phyloP scores from a whole-genome alignment of 2,888 invertebrate genomes.

The Diadegma fenestrale region DNA sequence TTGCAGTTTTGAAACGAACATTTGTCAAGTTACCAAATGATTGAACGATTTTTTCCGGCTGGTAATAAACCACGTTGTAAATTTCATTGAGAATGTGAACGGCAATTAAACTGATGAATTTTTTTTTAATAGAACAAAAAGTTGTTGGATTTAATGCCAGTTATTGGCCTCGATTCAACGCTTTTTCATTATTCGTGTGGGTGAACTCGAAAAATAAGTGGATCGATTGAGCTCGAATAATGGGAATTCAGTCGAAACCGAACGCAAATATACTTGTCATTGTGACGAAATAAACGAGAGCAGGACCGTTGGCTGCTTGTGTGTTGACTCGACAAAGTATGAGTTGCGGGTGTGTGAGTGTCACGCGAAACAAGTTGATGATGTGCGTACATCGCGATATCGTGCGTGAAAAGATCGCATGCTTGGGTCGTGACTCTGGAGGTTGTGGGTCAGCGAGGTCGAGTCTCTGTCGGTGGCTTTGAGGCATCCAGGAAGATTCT shows the following conservation, averaged over 20 bases:
- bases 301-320: background rate
- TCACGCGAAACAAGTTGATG: slow-evolving; percentile 15
- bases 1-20: background rate
- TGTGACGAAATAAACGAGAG: background rate
- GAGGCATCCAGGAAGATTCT: slow-evolving; percentile 43
- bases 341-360: background rate
- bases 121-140: background rate
- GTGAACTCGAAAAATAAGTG: slow-evolving; percentile 9
- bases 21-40: background rate
- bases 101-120: background rate
- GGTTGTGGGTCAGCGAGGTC: slow-evolving; percentile 69
- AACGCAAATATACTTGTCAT: background rate
- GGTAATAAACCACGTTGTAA: background rate
- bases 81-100: background rate
- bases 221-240: slow-evolving; percentile 19
- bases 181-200: background rate
- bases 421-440: slow-evolving; percentile 51
- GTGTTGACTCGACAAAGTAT: background rate
- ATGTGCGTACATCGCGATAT: slow-evolving; percentile 13
- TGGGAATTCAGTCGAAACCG: slow-evolving; percentile 9
- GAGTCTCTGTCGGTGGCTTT: slow-evolving; percentile 62
- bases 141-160: background rate
- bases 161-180: background rate
- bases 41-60: background rate
- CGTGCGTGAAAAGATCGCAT: slow-evolving; percentile 61